Evolutionary conservation across 2,888 invertebrate species (phyloP), one percentile per base, ranked within the genome.

Genomic region (Polymixis lichenea): DNA sequence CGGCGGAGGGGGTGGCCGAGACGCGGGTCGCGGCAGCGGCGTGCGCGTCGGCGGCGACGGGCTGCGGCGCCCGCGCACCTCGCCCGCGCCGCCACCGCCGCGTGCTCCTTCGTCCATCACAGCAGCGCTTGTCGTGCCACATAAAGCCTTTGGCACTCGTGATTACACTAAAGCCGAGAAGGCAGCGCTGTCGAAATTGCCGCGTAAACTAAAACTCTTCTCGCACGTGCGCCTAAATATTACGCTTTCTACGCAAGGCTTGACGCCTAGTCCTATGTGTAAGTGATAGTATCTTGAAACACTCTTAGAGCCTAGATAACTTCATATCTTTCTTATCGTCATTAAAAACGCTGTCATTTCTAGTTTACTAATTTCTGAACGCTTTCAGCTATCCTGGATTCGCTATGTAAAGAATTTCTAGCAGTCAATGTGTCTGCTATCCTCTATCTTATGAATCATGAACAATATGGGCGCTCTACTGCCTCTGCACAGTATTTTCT

Each of bases 401-500:
- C 98, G 78, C 97, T 99, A 87, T 99, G 99, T 97, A 98, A 98
- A 95, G 98, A 98, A 95, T 99, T 99, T 96, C 97, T 99, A 84
- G 98, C 98, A 88, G 98, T 98, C 90, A 99, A 99, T 96, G 98
- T 99, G 83, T 98, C 98, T 87, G 98, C 99, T 91, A 99, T 99
- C 92, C 97, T 99, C 89, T 99, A 99, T 96, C 97, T 99, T 97
- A 99, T 99, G 98, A 99, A 99, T 96, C 98, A 99, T 95, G 99
- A 99, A 97, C 98, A 98, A 95, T 99, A 99, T 92, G 99, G 99
- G 66, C 97, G 98, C 84, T 98, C 98, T 95, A 99, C 99, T 79
- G 99, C 99, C 87, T 98, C 99, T 85, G 98, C 99, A 78, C 99
- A 99, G 95, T 99, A 99, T 96, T 98, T 99, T 95, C 97, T 99